Evolutionary conservation across 1,140 invertebrate genomes (phyloP).

Genomic region (Lordiphosa clarofinis): DNA sequence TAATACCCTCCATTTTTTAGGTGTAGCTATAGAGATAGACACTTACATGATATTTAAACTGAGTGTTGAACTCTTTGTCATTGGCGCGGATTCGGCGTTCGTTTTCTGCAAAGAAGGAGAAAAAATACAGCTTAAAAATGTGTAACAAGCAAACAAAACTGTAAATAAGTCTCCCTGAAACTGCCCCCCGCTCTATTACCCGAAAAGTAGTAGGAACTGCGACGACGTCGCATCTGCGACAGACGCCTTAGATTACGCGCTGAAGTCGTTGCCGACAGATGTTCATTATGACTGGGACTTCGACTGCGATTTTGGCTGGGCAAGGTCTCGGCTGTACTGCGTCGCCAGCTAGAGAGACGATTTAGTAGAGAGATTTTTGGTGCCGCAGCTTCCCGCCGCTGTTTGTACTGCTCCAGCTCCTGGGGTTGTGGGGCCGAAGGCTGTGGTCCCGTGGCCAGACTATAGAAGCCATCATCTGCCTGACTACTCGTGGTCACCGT

Average conservation of each 20-base stretch:
- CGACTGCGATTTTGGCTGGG: conserved; percentile 13
- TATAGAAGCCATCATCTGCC: conserved; percentile 49
- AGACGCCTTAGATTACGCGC: conserved; percentile 53
- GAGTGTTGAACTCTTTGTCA: conserved; percentile 95
- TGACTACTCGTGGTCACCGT: conserved; percentile 10
- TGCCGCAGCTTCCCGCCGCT: conserved; percentile 6
- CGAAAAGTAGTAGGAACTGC: conserved; percentile 77
- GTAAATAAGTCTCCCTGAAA: too few species aligned
- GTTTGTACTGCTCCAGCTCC: conserved; percentile 36
- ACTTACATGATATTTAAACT: conserved; percentile 99
- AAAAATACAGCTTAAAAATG: not conserved
- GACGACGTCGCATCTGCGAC: conserved; percentile 65
- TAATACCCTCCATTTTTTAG: too few species aligned
- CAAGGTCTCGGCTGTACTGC: conserved; percentile 25
- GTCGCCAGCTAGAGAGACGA: conserved; percentile 36
- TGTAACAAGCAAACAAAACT: too few species aligned
- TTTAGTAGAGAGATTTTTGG: conserved; percentile 29
- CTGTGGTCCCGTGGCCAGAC: conserved; percentile 31
- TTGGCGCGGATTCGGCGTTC: conserved; percentile 95
- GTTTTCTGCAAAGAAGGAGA: conserved; percentile 56
- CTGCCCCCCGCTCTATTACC: conserved; percentile 37
- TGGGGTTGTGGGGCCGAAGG: conserved; percentile 5
- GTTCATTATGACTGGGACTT: conserved; percentile 1
- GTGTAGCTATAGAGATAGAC: too few species aligned
- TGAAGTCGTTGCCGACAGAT: conserved; percentile 42